phyloP scores from a whole-genome alignment of 2,797 vertebrate species.

The Acipenser transmontanus region DNA sequence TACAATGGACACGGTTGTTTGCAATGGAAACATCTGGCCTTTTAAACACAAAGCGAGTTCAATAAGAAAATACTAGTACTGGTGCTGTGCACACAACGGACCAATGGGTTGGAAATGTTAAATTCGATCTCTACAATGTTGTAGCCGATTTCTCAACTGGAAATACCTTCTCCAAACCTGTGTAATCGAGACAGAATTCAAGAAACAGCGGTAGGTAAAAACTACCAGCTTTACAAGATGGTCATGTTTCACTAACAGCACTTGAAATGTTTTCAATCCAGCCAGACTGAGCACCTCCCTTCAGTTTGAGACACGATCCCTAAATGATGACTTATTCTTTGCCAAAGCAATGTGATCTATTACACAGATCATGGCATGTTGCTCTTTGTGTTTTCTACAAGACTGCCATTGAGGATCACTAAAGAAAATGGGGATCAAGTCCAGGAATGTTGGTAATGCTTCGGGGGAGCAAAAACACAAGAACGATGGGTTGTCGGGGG shows the following conservation, averaged over 20 bases:
- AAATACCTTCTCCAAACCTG: background rate
- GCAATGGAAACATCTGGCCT: no score
- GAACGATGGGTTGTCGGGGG: constrained; percentile 47
- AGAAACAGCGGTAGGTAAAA: background rate
- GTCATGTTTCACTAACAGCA: constrained; percentile 12
- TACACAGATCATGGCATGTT: constrained; percentile 80
- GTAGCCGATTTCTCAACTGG: background rate
- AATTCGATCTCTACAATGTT: background rate
- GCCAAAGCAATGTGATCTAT: constrained; percentile 52
- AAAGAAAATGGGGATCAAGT: constrained; percentile 85
- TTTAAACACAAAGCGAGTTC: no score
- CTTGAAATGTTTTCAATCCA: constrained; percentile 27
- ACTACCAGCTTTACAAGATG: constrained; percentile 7
- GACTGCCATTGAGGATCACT: constrained; percentile 48
- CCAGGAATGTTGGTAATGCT: constrained; percentile 70
- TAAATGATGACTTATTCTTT: constrained; percentile 40
- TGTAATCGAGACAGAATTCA: background rate
- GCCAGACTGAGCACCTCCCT: constrained; percentile 40
- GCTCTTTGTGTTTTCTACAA: constrained; percentile 49
- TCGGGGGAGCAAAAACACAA: constrained; percentile 56
- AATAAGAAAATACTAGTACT: no score
- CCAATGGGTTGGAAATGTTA: background rate
- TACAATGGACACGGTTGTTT: no score
- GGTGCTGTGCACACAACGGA: background rate
- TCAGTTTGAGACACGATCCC: constrained; percentile 36